A percentile compares a stretch with the other conserved stretches of the same genome.
These are phyloP conservation scores for Galemys pyrenaicus DNA, from an alignment of 2,113 vertebrate species.

Conservation along the genomic window DNA sequence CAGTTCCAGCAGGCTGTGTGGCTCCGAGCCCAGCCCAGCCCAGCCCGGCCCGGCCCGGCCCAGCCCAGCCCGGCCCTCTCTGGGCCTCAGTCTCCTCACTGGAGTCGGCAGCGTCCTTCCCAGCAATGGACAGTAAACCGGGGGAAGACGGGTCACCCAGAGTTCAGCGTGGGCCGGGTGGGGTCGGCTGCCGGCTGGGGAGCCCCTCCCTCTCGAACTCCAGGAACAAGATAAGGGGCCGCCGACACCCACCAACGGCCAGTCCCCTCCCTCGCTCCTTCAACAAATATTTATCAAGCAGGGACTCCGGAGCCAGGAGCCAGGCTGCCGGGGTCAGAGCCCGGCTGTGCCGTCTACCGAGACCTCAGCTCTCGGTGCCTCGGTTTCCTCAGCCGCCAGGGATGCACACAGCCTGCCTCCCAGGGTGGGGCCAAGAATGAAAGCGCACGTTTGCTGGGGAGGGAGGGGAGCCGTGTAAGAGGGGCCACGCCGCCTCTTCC, in stretches of 20 bases:
- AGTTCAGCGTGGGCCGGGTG: constrained; percentile 63
- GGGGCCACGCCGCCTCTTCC: not conserved
- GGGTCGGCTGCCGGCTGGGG: constrained; percentile 35
- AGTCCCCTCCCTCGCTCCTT: not conserved
- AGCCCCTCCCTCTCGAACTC: constrained; percentile 20
- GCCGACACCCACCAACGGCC: constrained; percentile 5
- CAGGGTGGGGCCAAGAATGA: not conserved
- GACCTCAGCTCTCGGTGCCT: not conserved
- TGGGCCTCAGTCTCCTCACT: not conserved
- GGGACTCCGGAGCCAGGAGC: constrained; percentile 68
- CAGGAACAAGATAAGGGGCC: constrained; percentile 74
- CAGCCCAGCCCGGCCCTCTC: not conserved
- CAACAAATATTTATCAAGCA: constrained; percentile 74
- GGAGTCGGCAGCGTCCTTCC: not conserved
- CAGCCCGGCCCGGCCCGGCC: not conserved
- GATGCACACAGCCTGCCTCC: not conserved
- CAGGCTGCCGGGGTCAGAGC: constrained; percentile 24
- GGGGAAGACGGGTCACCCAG: constrained; percentile 47
- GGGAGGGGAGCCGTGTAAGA: not conserved
- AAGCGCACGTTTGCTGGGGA: too few relatives aligned
- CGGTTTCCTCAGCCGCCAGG: constrained; percentile 14
- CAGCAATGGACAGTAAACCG: not conserved
- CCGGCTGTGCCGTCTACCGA: not conserved
- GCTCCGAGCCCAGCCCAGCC: not conserved
- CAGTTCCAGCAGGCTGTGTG: not conserved